Conservation (phyloP, 2,888 invertebrate species). For the Phytoseiulus persimilis region DNA sequence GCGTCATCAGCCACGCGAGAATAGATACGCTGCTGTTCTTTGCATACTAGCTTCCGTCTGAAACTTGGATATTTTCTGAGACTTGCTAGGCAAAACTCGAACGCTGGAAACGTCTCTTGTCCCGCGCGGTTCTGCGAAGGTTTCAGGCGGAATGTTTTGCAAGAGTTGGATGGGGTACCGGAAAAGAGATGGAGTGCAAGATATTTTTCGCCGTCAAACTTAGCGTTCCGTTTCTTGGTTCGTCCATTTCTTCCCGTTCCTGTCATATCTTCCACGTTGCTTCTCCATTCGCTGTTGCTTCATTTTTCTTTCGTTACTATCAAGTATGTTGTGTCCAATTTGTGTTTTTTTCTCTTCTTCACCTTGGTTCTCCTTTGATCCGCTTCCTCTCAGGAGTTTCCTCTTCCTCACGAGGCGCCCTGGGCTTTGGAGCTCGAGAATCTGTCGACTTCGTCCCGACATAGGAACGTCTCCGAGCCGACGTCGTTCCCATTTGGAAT, state of each 20-base stretch:
- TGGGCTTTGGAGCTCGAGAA: no score
- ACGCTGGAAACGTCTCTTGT: no score
- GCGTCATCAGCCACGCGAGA: no score
- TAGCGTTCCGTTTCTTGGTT: neutral
- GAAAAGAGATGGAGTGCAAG: neutral
- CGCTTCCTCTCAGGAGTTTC: neutral
- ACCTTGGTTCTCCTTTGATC: neutral
- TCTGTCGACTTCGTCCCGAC: no score
- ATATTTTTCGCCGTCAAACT: neutral
- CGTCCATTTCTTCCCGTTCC: neutral
- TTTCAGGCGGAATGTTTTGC: neutral
- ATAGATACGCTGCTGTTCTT: no score
- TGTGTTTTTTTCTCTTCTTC: neutral
- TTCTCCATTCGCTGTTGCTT: neutral
- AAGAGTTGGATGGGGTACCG: neutral
- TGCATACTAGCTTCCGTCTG: no score
- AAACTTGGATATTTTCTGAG: no score
- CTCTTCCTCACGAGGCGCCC: no score
- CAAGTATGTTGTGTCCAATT: neutral
- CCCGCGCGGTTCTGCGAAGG: neutral
- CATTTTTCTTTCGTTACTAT: neutral
- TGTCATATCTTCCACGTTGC: neutral
- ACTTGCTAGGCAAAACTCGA: no score
- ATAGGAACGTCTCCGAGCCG: no score
- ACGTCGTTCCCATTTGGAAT: no score